These are phyloP conservation scores for Mesitornis unicolor DNA, from an alignment of 2,113 vertebrate species.

Conservation along the genomic window DNA sequence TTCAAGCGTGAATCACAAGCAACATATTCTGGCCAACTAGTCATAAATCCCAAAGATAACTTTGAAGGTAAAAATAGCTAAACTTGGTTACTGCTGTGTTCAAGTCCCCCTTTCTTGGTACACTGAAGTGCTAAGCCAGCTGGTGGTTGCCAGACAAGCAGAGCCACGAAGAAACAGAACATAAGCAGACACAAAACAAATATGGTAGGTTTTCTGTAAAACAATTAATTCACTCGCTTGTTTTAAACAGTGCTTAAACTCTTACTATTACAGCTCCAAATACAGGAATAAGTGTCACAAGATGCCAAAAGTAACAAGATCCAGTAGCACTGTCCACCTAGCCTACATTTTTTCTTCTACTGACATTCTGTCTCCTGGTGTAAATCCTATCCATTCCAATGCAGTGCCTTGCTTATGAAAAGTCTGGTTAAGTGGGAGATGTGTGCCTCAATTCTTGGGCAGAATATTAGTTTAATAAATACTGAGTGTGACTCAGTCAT, in stretches of 20 bases:
- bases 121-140: neutral
- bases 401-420: neutral
- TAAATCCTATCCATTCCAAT: neutral
- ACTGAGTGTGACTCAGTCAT: neutral
- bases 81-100: neutral
- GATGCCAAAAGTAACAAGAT: neutral
- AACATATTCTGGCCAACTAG: neutral
- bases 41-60: slow-evolving; percentile 13
- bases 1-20: neutral
- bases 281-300: neutral
- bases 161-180: neutral
- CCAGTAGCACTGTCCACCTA: neutral
- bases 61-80: neutral
- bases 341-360: neutral
- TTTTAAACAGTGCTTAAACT: neutral
- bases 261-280: neutral
- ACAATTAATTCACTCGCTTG: neutral
- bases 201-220: neutral
- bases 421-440: neutral
- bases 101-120: neutral
- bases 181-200: neutral
- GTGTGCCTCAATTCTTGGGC: neutral
- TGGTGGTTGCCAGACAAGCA: neutral
- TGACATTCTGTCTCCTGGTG: neutral
- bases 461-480: neutral